Conservation (phyloP, 2,888 invertebrate genomes). For the Lasioglossum leucozonium region DNA sequence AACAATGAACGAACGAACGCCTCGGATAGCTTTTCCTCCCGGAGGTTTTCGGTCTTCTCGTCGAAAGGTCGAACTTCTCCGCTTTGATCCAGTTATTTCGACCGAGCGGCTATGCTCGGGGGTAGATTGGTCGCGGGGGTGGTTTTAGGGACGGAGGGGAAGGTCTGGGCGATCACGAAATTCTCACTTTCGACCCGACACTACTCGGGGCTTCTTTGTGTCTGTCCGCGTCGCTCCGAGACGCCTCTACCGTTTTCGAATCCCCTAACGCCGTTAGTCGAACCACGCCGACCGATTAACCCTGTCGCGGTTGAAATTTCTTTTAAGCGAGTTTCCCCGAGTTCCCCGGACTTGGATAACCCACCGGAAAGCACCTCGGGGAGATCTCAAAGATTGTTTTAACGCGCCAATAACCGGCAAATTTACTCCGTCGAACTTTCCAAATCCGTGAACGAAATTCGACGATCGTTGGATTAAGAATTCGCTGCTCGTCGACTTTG, state of each 20-base stretch:
- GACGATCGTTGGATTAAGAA: conserved; percentile 1
- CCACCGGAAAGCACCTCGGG: background rate
- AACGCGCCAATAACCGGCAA: conserved; percentile 13
- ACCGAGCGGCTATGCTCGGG: conserved; percentile 24
- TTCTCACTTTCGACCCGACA: conserved; percentile 23
- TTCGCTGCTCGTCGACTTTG: background rate
- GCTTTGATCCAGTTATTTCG: conserved; percentile 57
- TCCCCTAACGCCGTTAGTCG: background rate
- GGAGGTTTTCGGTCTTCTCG: conserved; percentile 28
- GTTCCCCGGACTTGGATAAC: conserved; percentile 6
- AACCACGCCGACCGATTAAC: conserved; percentile 32
- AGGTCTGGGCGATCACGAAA: background rate
- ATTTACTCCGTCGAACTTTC: background rate
- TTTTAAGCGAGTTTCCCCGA: background rate
- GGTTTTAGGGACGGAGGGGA: conserved; percentile 12
- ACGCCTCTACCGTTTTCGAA: conserved; percentile 1
- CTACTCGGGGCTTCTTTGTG: conserved; percentile 32
- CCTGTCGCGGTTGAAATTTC: conserved; percentile 23
- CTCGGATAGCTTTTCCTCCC: conserved; percentile 1
- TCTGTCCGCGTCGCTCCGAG: background rate
- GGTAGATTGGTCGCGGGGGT: background rate
- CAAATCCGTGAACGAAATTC: background rate
- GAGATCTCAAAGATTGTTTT: conserved; percentile 12
- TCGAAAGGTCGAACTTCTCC: conserved; percentile 29
- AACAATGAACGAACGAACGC: conserved; percentile 32